A percentile compares a stretch with the other conserved stretches of the same genome.
Conservation (phyloP, 2,113 vertebrate genomes). For the Pygoscelis antarcticus region DNA sequence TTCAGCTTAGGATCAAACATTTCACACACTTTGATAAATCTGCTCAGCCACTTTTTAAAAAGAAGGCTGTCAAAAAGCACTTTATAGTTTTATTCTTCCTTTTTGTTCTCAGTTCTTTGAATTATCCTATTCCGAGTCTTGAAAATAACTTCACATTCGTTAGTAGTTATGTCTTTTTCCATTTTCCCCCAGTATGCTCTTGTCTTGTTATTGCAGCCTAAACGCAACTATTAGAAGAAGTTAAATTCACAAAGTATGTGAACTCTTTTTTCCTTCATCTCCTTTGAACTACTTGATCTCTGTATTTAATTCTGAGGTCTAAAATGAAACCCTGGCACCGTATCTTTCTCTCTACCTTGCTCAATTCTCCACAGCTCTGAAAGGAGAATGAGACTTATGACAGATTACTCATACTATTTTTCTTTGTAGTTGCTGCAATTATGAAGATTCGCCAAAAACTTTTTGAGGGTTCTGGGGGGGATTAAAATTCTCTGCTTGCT, state of each 20-base stretch:
- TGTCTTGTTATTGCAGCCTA: not conserved
- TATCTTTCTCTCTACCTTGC: constrained; percentile 20
- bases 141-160: not conserved
- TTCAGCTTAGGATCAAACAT: constrained; percentile 48
- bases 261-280: not conserved
- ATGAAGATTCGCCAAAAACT: constrained; percentile 18
- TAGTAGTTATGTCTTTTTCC: constrained; percentile 23
- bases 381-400: constrained; percentile 21
- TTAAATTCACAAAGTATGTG: not conserved
- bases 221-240: not conserved
- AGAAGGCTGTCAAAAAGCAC: not conserved
- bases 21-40: constrained; percentile 39
- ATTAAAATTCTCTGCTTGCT: constrained; percentile 11
- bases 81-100: constrained; percentile 2
- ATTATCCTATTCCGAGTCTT: constrained; percentile 10
- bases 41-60: not conserved
- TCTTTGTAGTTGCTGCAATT: constrained; percentile 57
- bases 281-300: constrained; percentile 50
- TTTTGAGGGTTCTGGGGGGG: not conserved
- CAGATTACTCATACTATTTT: constrained; percentile 42
- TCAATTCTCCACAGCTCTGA: constrained; percentile 39
- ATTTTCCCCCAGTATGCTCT: not conserved
- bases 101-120: constrained; percentile 41
- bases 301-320: constrained; percentile 49
- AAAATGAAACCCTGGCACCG: not conserved